A percentile compares a stretch with the other conserved stretches of the same genome.
These are phyloP conservation scores for Thumatha senex DNA, from an alignment of 2,888 invertebrate genomes.

Conservation along the genomic window DNA sequence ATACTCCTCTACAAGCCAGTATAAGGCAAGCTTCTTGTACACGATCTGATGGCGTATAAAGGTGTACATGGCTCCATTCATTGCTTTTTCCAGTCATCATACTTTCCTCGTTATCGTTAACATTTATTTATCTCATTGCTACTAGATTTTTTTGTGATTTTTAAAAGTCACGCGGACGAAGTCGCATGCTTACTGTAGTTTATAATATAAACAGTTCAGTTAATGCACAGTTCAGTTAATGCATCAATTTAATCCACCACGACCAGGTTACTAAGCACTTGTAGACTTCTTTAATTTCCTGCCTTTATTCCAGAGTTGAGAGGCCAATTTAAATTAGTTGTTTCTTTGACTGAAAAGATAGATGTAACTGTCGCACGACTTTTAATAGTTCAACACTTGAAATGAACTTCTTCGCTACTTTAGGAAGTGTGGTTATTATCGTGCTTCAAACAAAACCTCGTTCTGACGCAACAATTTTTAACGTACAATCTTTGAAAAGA, in stretches of 20 bases:
- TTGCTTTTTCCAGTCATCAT: too few relatives aligned
- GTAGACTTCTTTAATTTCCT: slow-evolving; percentile 45
- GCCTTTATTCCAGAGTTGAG: slow-evolving; percentile 32
- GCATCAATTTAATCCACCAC: slow-evolving; percentile 17
- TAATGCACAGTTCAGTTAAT: slow-evolving; percentile 3
- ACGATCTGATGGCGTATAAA: too few relatives aligned
- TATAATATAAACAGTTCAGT: not conserved
- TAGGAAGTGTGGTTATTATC: slow-evolving; percentile 22
- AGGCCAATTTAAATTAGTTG: slow-evolving; percentile 51
- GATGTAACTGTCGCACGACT: slow-evolving; percentile 50
- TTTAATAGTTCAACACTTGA: slow-evolving; percentile 29
- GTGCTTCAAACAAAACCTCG: slow-evolving; percentile 19
- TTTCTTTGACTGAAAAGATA: slow-evolving; percentile 50
- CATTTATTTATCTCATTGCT: too few relatives aligned
- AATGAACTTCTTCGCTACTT: slow-evolving; percentile 32
- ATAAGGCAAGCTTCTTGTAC: too few relatives aligned
- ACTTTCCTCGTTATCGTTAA: too few relatives aligned
- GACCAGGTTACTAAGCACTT: slow-evolving; percentile 47
- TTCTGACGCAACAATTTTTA: slow-evolving; percentile 12
- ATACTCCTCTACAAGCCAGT: too few relatives aligned
- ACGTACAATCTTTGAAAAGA: slow-evolving; percentile 4
- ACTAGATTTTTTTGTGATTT: too few relatives aligned
- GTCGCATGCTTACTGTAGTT: too few relatives aligned
- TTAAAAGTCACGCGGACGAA: too few relatives aligned
- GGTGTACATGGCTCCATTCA: too few relatives aligned